phyloP scores from a whole-genome alignment of 2,888 invertebrate genomes.

The Macaria liturata region DNA sequence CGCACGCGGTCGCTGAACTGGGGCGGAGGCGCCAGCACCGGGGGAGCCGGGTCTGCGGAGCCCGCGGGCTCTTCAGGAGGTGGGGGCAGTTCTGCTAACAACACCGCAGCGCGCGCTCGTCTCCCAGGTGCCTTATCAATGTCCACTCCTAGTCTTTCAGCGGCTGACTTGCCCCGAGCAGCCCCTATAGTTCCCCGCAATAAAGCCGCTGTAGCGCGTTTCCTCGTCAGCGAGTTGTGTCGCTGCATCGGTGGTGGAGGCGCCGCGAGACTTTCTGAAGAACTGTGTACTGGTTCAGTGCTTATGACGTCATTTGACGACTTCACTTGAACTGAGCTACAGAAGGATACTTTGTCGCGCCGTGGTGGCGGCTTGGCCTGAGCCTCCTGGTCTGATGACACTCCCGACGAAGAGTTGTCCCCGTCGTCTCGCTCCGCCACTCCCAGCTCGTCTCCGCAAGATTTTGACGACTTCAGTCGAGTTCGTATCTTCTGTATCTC shows the following conservation, averaged over 20 bases:
- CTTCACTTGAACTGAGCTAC: slow-evolving; percentile 77
- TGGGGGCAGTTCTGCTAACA: slow-evolving; percentile 91
- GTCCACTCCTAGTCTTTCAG: slow-evolving; percentile 74
- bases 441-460: slow-evolving; percentile 92
- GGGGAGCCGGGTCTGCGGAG: slow-evolving; percentile 51
- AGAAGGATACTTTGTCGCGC: slow-evolving; percentile 77
- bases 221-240: slow-evolving; percentile 85
- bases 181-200: slow-evolving; percentile 68
- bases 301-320: slow-evolving; percentile 80
- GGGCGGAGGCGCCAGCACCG: slow-evolving; percentile 93
- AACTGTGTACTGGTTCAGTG: slow-evolving; percentile 79
- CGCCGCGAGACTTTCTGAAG: slow-evolving; percentile 71
- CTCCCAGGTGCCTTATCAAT: slow-evolving; percentile 63
- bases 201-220: slow-evolving; percentile 83
- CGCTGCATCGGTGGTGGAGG: slow-evolving; percentile 77
- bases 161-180: slow-evolving; percentile 60
- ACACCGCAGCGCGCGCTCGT: slow-evolving; percentile 87
- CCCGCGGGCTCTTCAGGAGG: slow-evolving; percentile 87
- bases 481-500: slow-evolving; percentile 94
- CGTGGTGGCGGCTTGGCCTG: slow-evolving; percentile 60
- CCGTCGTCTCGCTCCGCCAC: slow-evolving; percentile 87
- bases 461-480: slow-evolving; percentile 92
- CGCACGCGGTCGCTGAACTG: slow-evolving; percentile 95
- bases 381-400: slow-evolving; percentile 92
- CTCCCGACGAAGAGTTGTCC: slow-evolving; percentile 94